Conservation (phyloP, 1,140 invertebrate species). For the Lethrus apterus region DNA sequence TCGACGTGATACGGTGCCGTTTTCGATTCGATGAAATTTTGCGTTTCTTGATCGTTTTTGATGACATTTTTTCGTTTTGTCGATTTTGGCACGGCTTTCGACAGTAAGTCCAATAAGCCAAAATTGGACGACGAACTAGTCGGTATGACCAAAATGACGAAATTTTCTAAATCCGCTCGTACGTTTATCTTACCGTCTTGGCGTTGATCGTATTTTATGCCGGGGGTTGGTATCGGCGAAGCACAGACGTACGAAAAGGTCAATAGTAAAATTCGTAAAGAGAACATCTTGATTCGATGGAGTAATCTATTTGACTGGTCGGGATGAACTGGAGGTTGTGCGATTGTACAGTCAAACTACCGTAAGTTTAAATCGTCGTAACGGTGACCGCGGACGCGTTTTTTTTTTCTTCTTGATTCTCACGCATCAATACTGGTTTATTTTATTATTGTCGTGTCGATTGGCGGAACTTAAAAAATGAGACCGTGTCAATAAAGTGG, state of each 20-base stretch:
- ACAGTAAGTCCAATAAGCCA: constrained; percentile 41
- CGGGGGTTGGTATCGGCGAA: not conserved
- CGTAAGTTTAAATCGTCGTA: too few relatives aligned
- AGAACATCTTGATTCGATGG: not conserved
- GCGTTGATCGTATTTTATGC: constrained; percentile 48
- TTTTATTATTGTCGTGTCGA: too few relatives aligned
- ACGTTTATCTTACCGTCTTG: constrained; percentile 55
- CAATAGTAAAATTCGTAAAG: not conserved
- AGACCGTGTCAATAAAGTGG: too few relatives aligned
- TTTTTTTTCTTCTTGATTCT: too few relatives aligned
- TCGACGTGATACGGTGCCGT: constrained; percentile 40
- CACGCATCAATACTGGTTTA: too few relatives aligned
- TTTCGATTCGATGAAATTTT: constrained; percentile 39
- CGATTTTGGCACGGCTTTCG: constrained; percentile 27
- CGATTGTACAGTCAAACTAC: too few relatives aligned
- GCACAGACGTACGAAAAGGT: not conserved
- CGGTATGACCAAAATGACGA: constrained; percentile 53
- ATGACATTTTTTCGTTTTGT: constrained; percentile 1
- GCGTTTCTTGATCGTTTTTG: constrained; percentile 18
- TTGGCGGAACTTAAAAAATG: too few relatives aligned
- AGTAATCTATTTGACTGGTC: not conserved
- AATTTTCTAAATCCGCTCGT: constrained; percentile 55
- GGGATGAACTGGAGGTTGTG: too few relatives aligned
- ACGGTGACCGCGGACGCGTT: not conserved
- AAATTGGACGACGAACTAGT: constrained; percentile 32